These are phyloP conservation scores for Hapalemur alaotrensis DNA, from an alignment of 2,797 vertebrate genomes.

Conservation along the genomic window DNA sequence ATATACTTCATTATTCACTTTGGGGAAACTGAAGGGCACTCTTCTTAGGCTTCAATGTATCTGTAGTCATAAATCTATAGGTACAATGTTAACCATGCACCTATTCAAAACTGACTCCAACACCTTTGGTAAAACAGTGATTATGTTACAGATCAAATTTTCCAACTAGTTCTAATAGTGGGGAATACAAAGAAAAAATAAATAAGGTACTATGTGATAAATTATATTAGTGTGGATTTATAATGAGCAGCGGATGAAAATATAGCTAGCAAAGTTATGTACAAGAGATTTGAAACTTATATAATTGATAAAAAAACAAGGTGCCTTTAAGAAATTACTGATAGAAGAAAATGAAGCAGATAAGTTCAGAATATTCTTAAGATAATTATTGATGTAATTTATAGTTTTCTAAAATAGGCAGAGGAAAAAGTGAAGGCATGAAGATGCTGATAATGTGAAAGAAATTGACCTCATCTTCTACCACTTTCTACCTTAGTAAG, in stretches of 20 bases:
- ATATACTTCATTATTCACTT: not conserved
- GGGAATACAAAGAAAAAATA: not conserved
- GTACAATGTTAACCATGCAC: not conserved
- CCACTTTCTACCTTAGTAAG: not conserved
- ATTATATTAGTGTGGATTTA: not conserved
- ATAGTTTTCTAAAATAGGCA: not conserved
- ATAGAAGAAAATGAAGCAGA: not conserved
- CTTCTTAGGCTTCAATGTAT: not conserved
- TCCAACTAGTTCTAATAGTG: not conserved
- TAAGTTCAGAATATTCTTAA: not conserved
- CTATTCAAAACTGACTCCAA: too few species aligned
- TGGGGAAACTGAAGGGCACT: not conserved
- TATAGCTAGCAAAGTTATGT: not conserved
- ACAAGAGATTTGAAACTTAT: not conserved
- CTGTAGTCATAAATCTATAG: too few species aligned
- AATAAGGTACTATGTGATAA: not conserved
- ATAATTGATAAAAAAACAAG: not conserved
- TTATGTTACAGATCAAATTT: not conserved
- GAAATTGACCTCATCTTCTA: not conserved
- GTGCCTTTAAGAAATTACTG: not conserved
- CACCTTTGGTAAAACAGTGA: not conserved
- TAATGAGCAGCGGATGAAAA: not conserved
- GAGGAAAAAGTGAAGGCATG: not conserved
- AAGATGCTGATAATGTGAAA: not conserved
- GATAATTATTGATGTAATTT: not conserved